Base-by-base conservation (phyloP, 1,140 invertebrate genomes). In the Yoshiicerus persimilis region DNA sequence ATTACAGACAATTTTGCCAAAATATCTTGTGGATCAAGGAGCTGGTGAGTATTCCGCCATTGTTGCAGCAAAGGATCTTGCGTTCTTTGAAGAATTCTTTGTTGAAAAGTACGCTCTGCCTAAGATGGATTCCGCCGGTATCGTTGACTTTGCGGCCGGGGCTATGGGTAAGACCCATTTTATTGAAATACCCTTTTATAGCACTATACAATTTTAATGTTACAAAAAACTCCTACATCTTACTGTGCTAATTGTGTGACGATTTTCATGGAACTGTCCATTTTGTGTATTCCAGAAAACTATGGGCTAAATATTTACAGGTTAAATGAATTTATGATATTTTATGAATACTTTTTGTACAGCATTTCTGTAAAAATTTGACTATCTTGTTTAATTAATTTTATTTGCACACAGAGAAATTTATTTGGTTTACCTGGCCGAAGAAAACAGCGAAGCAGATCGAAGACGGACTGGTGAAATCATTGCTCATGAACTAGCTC, bases 221-320 rank as follows among this genome's bases (percentile, higher is more conserved):
- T 4, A 13, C 11, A 1, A 2, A n/a, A n/a, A n/a, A 56, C n/a
- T n/a, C n/a, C n/a, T n/a, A n/a, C n/a, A n/a, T n/a, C n/a, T n/a
- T n/a, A n/a, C n/a, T 16, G 13, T n/a, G 6, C 20, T 56, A n/a
- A 56, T 56, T 56, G 47, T n/a, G n/a, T 47, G 16, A 20, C 5
- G 3, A 47, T 56, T 20, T 20, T 56, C 16, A 32, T 32, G 16
- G 10, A 11, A 6, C 3, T 30, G 0, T 30, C 23, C n/a, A 25
- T 13, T 32, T 32, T 30, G 11, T 10, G 27, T 23, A 6, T 32
- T 34, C 13, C n/a, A 32, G 90, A 90, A 75, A 90, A 90, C 84
- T 90, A 86, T 77, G 90, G 90, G 0, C 86, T 90, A n/a, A 87
- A 87, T 34, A 87, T 86, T 23, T 90, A 90, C 75, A 89, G 87